Evolutionary conservation across 2,797 vertebrate genomes (phyloP), one percentile per base, ranked within the genome.

Genomic region (Semaprochilodus insignis): DNA sequence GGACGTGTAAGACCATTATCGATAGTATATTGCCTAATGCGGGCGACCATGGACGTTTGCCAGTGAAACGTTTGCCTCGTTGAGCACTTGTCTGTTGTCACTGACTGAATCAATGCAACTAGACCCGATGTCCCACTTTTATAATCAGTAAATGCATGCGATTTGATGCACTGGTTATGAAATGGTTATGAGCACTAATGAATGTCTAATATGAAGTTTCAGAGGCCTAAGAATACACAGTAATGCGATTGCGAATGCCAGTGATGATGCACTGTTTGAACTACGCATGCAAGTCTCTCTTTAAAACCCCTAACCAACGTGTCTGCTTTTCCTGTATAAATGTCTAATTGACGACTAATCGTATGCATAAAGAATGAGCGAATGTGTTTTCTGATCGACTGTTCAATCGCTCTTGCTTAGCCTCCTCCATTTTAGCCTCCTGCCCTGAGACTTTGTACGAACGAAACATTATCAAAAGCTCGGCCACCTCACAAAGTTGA

Each of bases 401-500:
- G 63, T 31, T 31, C 34, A 65, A 54, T 34, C 34, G 72, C 92
- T 95, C 94, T 92, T 93, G 92, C 96, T 96, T 95, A 94, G 89
- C 94, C 94, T 94, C 94, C 85, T 95, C 96, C 94, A 95, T 93
- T 90, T 94, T 95, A 94, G 96, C 96, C 95, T 95, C 96, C 96
- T 94, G 95, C 95, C 95, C 78, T 74, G 74, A 83, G 79, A 87
- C 66, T 93, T 96, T 93, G 92, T 40, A 76, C 7, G 34, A 7
- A 15, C 1, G 40, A n/a, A n/a, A n/a, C n/a, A n/a, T 40, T 52
- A 51, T 72, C 77, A 69, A 79, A 80, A 83, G 95, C 94, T 96
- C 95, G 95, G 85, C 96, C 96, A 96, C 95, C 95, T 95, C 91
- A 73, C 72, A 85, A 80, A 70, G 71, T 40, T 16, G 36, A 40